Evolutionary conservation across 2,113 vertebrate genomes (phyloP).

Genomic region (Oryzias celebensis): DNA sequence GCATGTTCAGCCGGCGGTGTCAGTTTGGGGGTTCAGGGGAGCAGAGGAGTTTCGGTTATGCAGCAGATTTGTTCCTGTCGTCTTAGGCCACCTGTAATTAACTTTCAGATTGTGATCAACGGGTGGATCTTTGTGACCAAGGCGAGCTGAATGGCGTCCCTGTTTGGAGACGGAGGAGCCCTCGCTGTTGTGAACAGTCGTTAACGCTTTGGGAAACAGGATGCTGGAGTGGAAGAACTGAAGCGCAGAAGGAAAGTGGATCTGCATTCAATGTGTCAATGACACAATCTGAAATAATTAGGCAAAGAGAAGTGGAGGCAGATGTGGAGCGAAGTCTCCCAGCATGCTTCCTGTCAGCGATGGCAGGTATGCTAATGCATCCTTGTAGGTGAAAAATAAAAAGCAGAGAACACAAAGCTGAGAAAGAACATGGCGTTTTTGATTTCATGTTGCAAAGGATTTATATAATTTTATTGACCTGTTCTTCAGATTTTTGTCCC

Average conservation of each 20-base stretch:
- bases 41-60: neutral
- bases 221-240: neutral
- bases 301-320: constrained; percentile 11
- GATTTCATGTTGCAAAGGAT: neutral
- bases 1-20: neutral
- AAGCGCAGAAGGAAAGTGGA: constrained; percentile 13
- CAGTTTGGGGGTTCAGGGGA: neutral
- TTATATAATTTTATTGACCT: neutral
- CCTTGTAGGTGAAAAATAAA: neutral
- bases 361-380: constrained; percentile 20
- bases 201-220: neutral
- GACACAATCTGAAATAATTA: constrained; percentile 26
- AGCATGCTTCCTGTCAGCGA: constrained; percentile 5
- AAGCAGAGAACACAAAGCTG: neutral
- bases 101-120: neutral
- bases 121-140: neutral
- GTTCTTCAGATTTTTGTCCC: too few relatives aligned
- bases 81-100: constrained; percentile 1
- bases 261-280: neutral
- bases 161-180: neutral
- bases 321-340: constrained; percentile 20
- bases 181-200: neutral
- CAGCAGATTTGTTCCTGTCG: neutral
- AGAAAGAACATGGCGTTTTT: neutral
- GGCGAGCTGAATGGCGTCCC: neutral